Percentiles rank a stretch among this genome's conserved stretches.
Evolutionary conservation across 2,113 vertebrate species (phyloP).

Genomic region (Daphoenositta chrysoptera): DNA sequence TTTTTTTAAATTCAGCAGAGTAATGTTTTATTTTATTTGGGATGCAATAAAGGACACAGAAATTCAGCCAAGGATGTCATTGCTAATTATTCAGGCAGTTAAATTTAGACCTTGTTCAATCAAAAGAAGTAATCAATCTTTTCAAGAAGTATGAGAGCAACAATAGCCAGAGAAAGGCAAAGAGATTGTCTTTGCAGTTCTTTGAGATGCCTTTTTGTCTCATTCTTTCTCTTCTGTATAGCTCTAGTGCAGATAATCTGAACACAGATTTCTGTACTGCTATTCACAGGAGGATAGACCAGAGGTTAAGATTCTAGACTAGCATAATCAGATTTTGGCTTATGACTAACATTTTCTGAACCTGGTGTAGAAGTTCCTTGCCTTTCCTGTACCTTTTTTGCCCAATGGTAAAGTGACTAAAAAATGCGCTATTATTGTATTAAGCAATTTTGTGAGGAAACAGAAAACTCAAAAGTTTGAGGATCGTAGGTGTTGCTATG

Average conservation of each 20-base stretch:
- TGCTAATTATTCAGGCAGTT: neutral
- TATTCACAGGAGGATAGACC: neutral
- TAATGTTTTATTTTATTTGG: neutral
- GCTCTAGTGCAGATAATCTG: neutral
- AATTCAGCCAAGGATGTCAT: neutral
- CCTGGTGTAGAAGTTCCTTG: neutral
- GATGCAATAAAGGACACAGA: neutral
- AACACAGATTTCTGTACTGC: neutral
- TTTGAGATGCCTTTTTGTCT: neutral
- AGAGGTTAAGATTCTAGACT: neutral
- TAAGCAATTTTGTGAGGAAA: neutral
- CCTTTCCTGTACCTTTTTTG: neutral
- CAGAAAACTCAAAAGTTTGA: neutral
- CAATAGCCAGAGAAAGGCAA: neutral
- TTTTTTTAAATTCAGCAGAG: neutral
- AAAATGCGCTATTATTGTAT: neutral
- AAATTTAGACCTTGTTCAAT: neutral
- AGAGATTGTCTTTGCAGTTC: slow-evolving; percentile 3
- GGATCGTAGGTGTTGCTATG: neutral
- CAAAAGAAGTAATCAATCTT: neutral
- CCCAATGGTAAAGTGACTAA: neutral
- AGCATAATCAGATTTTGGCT: neutral
- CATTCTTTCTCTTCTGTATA: neutral
- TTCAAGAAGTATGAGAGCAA: neutral
- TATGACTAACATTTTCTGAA: neutral